These are phyloP conservation scores for Neolamprologus falcicula DNA, from an alignment of 2,113 vertebrate species.

Conservation along the genomic window DNA sequence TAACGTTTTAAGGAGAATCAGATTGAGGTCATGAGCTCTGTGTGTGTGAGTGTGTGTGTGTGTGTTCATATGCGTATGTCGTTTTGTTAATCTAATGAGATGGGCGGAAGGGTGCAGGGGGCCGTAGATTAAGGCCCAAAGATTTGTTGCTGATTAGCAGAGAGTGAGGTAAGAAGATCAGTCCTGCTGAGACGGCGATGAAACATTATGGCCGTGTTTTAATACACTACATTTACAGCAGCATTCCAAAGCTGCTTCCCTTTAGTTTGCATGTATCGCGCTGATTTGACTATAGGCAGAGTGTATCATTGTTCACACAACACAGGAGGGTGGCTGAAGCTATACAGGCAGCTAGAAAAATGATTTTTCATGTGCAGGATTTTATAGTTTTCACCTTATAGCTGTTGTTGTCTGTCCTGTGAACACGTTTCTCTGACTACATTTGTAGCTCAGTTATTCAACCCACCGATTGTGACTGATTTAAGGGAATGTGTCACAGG, in stretches of 20 bases:
- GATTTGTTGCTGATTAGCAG: constrained; percentile 65
- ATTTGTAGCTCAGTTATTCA: background rate
- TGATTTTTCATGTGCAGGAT: background rate
- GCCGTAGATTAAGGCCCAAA: constrained; percentile 60
- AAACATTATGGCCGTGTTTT: constrained; percentile 63
- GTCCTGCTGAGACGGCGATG: constrained; percentile 49
- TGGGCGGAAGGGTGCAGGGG: constrained; percentile 48
- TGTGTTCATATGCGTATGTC: constrained; percentile 38
- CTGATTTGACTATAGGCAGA: constrained; percentile 1
- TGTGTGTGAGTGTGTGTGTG: constrained; percentile 7
- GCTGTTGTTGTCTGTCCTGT: background rate
- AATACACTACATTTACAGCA: constrained; percentile 32
- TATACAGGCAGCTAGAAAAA: background rate
- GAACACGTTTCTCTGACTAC: background rate
- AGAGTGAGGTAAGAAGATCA: constrained; percentile 71
- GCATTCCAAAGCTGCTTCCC: constrained; percentile 56
- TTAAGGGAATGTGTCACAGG: background rate
- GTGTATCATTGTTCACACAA: background rate
- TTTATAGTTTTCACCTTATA: background rate
- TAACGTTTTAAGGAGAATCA: background rate
- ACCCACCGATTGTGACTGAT: background rate
- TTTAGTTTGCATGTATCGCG: constrained; percentile 2
- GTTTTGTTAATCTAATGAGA: constrained; percentile 72
- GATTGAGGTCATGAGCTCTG: constrained; percentile 40
- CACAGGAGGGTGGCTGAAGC: background rate